A percentile compares a stretch with the other conserved stretches of the same genome.
Conservation (phyloP, 2,888 invertebrate species). For the Rugalucina vietnamica region DNA sequence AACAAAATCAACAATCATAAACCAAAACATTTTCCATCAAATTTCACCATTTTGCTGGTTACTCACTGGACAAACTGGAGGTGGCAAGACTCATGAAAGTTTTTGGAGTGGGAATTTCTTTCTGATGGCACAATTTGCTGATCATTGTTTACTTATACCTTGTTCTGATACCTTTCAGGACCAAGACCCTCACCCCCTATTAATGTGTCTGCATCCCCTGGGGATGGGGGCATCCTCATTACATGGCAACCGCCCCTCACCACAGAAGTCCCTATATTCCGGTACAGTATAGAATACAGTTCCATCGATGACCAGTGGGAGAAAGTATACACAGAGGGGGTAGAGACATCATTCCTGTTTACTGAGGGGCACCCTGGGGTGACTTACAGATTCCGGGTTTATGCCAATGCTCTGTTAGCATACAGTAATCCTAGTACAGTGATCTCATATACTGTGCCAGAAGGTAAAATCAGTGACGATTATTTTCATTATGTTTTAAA, state of each 20-base stretch:
- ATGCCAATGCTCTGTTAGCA: constrained; percentile 72
- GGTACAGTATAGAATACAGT: constrained; percentile 78
- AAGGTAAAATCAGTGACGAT: too few species aligned
- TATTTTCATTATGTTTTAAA: too few species aligned
- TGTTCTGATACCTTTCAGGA: constrained; percentile 86
- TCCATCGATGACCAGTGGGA: constrained; percentile 54
- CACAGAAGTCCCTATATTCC: constrained; percentile 74
- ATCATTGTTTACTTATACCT: neutral
- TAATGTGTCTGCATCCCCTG: constrained; percentile 95
- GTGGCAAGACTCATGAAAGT: too few species aligned
- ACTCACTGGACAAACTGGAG: too few species aligned
- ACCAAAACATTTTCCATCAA: too few species aligned
- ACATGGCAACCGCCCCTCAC: constrained; percentile 84
- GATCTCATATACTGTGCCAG: constrained; percentile 67
- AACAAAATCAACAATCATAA: too few species aligned
- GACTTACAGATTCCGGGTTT: constrained; percentile 73
- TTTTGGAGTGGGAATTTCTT: too few species aligned
- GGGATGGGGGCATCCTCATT: constrained; percentile 95
- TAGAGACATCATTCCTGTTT: constrained; percentile 51
- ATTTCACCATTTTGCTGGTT: too few species aligned
- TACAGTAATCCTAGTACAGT: constrained; percentile 71
- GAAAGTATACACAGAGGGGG: constrained; percentile 52
- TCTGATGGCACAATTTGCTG: neutral
- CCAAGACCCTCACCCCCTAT: constrained; percentile 96
- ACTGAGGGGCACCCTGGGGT: constrained; percentile 30